A percentile compares a stretch with the other conserved stretches of the same genome.
Evolutionary conservation across 2,888 invertebrate species (phyloP).

Genomic region (Melangyna quadrimaculata): DNA sequence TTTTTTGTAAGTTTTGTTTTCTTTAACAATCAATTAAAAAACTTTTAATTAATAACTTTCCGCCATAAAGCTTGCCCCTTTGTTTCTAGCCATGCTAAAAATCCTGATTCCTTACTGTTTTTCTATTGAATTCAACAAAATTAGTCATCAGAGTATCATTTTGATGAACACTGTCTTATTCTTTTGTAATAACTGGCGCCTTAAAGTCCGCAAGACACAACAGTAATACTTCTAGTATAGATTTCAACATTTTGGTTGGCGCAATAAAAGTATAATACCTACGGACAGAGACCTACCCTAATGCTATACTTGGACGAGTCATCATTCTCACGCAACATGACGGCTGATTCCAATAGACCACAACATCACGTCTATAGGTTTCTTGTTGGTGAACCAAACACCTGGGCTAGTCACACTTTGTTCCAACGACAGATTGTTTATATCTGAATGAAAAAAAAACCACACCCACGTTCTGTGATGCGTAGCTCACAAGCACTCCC

Average conservation of each 20-base stretch:
- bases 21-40: no score
- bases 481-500: conserved; percentile 56
- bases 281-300: conserved; percentile 57
- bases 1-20: no score
- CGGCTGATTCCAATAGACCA: conserved; percentile 63
- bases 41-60: no score
- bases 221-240: neutral
- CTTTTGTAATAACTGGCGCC: conserved; percentile 60
- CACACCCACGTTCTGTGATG: conserved; percentile 70
- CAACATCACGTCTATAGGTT: conserved; percentile 33
- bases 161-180: conserved; percentile 27
- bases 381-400: conserved; percentile 47
- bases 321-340: conserved; percentile 67
- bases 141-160: conserved; percentile 1
- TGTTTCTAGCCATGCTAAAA: neutral
- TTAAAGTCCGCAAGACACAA: conserved; percentile 13
- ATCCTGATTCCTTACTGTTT: neutral
- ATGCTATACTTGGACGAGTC: conserved; percentile 38
- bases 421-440: conserved; percentile 30
- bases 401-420: conserved; percentile 69
- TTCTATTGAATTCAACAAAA: neutral
- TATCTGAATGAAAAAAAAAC: conserved; percentile 44
- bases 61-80: no score
- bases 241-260: conserved; percentile 28
- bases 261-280: neutral